Evolutionary conservation across 2,797 vertebrate species (phyloP).

Genomic region (Sparidentex hasta): DNA sequence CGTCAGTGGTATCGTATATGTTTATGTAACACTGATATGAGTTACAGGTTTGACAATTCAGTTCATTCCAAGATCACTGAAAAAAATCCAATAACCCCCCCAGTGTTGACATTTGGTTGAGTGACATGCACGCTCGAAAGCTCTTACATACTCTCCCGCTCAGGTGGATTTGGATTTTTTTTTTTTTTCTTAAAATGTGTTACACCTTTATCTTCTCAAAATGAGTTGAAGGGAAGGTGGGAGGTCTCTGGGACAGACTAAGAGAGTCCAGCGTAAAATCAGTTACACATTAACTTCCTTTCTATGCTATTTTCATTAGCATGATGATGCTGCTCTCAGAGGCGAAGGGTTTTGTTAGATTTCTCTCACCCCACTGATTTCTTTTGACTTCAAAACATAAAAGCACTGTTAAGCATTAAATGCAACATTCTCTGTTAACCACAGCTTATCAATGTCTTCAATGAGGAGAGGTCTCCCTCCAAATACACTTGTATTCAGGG

Average conservation of each 20-base stretch:
- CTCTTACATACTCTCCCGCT: background rate
- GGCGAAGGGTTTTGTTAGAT: background rate
- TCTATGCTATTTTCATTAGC: constrained; percentile 2
- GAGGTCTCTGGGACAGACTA: background rate
- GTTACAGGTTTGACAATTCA: constrained; percentile 35
- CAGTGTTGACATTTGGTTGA: constrained; percentile 27
- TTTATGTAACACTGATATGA: constrained; percentile 61
- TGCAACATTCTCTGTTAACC: constrained; percentile 27
- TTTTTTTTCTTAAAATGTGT: background rate
- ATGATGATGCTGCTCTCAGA: constrained; percentile 17
- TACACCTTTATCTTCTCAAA: background rate
- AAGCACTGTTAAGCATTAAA: background rate
- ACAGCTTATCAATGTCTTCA: constrained; percentile 17
- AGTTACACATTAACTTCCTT: constrained; percentile 2
- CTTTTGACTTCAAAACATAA: constrained; percentile 24
- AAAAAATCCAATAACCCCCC: background rate
- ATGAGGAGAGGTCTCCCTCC: background rate
- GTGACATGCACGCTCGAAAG: constrained; percentile 29
- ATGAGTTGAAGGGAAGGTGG: background rate
- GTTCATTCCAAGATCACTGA: constrained; percentile 24
- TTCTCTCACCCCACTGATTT: background rate
- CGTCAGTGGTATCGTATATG: constrained; percentile 18
- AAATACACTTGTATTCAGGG: constrained; percentile 21
- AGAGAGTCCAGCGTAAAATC: constrained; percentile 22
- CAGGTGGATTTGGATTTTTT: background rate